Evolutionary conservation across 2,888 invertebrate species (phyloP).

Genomic region (Dexiosoma caninum): DNA sequence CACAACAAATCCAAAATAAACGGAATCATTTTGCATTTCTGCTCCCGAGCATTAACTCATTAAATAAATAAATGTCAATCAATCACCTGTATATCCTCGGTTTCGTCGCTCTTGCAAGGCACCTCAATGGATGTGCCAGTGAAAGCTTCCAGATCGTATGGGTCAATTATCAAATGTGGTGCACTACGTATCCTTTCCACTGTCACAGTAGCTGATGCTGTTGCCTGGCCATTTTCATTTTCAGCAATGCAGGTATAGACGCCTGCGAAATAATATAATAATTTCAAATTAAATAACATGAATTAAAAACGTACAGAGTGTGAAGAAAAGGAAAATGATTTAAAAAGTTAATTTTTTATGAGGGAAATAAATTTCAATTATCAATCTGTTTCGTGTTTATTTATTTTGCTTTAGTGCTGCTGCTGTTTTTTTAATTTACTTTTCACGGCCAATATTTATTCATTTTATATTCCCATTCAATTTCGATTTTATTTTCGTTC

Average conservation of each 20-base stretch:
- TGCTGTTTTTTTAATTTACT: neutral
- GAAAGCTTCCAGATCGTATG: constrained; percentile 86
- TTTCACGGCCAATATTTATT: constrained; percentile 32
- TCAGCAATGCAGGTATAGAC: constrained; percentile 80
- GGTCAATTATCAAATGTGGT: constrained; percentile 83
- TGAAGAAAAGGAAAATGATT: neutral
- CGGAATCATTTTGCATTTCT: neutral
- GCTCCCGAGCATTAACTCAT: neutral
- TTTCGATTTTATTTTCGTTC: constrained; percentile 34
- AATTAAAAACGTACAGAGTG: neutral
- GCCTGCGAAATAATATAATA: constrained; percentile 67
- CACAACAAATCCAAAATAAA: constrained; percentile 16
- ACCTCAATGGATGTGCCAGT: constrained; percentile 87
- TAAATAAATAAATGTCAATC: constrained; percentile 43
- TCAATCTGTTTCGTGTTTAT: neutral
- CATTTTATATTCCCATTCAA: constrained; percentile 55
- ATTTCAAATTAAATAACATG: neutral
- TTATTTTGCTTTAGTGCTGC: no score
- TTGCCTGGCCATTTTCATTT: constrained; percentile 85
- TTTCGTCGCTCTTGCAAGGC: constrained; percentile 87
- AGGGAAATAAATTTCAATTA: neutral
- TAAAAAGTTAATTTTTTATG: constrained; percentile 14
- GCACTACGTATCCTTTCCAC: constrained; percentile 79
- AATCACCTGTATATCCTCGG: constrained; percentile 83
- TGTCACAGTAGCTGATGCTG: constrained; percentile 83